A percentile compares a stretch with the other conserved stretches of the same genome.
Evolutionary conservation across 2,888 invertebrate species (phyloP).

Genomic region (Torymus tubicola): DNA sequence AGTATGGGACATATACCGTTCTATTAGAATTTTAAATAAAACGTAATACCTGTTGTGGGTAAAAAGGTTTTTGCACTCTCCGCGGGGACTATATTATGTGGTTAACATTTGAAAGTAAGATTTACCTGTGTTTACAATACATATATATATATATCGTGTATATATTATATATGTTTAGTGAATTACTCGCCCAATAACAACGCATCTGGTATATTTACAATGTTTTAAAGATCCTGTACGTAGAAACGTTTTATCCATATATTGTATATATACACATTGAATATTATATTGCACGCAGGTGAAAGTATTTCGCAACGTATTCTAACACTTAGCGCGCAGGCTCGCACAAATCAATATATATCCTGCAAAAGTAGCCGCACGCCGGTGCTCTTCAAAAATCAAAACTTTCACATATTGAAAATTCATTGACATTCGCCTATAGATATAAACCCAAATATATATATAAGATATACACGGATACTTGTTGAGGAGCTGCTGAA

Average conservation of each 20-base stretch:
- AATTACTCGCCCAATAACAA: too few species aligned
- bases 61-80: not conserved
- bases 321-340: too few species aligned
- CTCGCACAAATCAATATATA: too few species aligned
- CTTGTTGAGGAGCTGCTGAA: not conserved
- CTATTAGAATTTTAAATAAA: not conserved
- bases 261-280: too few species aligned
- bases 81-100: not conserved
- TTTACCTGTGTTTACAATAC: slow-evolving; percentile 12
- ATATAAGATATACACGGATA: too few species aligned
- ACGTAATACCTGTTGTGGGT: too few species aligned
- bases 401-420: slow-evolving; percentile 1
- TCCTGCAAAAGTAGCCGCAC: not conserved
- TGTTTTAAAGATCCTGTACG: too few species aligned
- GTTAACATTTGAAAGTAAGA: slow-evolving; percentile 41
- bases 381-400: not conserved
- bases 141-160: not conserved
- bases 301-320: too few species aligned
- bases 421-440: not conserved
- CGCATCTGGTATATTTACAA: too few species aligned
- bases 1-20: not conserved
- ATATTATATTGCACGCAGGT: too few species aligned
- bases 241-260: too few species aligned
- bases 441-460: not conserved
- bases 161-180: too few species aligned